A percentile compares a stretch with the other conserved stretches of the same genome.
Evolutionary conservation across 1,140 invertebrate genomes (phyloP).

Genomic region (Anoplolepis gracilipes): DNA sequence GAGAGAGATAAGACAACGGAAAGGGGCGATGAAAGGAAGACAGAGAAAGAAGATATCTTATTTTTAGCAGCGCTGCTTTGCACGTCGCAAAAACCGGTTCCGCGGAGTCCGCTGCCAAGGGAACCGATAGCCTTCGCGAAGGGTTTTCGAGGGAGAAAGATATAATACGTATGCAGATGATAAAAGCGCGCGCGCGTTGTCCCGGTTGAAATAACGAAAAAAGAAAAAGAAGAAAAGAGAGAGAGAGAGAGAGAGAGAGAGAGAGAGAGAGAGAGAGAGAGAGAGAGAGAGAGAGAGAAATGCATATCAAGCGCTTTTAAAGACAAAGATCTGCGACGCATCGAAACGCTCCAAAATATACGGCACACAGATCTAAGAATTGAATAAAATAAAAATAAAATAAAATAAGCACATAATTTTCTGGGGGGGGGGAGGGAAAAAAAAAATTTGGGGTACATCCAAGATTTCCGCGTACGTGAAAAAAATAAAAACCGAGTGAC

Average conservation of each 20-base stretch:
- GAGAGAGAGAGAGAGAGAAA: constrained; percentile 48
- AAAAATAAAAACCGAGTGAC: constrained; percentile 20
- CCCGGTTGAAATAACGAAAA: constrained; percentile 17
- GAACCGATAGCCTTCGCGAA: constrained; percentile 66
- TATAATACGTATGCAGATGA: constrained; percentile 32
- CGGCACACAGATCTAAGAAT: not conserved
- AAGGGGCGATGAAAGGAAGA: not conserved
- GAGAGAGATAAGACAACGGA: constrained; percentile 12
- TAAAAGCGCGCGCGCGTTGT: not conserved
- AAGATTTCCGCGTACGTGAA: not conserved
- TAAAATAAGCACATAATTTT: not conserved
- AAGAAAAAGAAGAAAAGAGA: constrained; percentile 42
- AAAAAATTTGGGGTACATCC: not conserved
- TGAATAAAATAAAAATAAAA: not conserved
- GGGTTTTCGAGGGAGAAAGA: constrained; percentile 56
- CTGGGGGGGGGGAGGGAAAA: too few species aligned
- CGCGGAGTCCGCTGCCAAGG: constrained; percentile 57
- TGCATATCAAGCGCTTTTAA: constrained; percentile 26
- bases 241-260: constrained; percentile 38
- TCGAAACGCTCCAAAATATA: not conserved
- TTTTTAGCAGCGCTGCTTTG: constrained; percentile 75
- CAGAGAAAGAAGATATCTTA: constrained; percentile 61
- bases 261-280: constrained; percentile 35
- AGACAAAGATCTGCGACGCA: not conserved
- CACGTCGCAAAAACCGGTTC: constrained; percentile 80